Base-by-base conservation (phyloP, 1,140 invertebrate genomes). In the Cotesia chilonis region DNA sequence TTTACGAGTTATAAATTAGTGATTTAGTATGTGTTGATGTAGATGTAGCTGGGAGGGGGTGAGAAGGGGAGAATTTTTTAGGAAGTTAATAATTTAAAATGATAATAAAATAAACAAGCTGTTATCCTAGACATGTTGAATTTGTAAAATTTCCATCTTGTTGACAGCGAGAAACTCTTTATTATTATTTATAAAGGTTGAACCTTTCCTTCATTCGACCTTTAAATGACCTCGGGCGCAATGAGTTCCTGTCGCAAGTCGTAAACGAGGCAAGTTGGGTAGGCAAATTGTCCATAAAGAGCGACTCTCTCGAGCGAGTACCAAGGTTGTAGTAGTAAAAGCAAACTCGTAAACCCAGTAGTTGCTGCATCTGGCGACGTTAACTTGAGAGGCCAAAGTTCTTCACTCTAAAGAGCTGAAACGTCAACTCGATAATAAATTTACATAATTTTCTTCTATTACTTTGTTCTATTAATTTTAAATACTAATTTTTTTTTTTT, bases 251-350 rank as follows among this genome's bases (percentile, higher is more conserved):
- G 66, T 51, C 28, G 41, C 51, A 28, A 68, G 66, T 55, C 51
- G 35, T 68, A 68, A 68, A 68, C 66, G 52, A 66, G 64, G 35
- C 38, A 41, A 54, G 52, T 68, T 68, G 35, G 66, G 51, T 55
- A 68, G 41, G n/a, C 66, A 68, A 68, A 68, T 68, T 36, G 66
- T 68, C 35, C 66, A 55, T 68, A 55, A 68, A 68, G 66, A 37
- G 60, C 10, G 36, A 36, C 35, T n/a, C 66, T 28, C 47, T 68
- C 35, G 14, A 35, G 28, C 28, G 41, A 47, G 10, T 47, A 47
- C 41, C 41, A 47, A 47, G 41, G 41, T 47, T 47, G 41, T 10
- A 28, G 64, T 20, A 47, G 66, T 55, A 68, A 68, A 35, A 55
- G 52, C 7, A 68, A 52, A 38, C 64, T 55, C 66, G 66, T 68